Percentiles rank a stretch among this genome's conserved stretches.
phyloP scores from a whole-genome alignment of 1,140 invertebrate species.

The Listronotus oregonensis region DNA sequence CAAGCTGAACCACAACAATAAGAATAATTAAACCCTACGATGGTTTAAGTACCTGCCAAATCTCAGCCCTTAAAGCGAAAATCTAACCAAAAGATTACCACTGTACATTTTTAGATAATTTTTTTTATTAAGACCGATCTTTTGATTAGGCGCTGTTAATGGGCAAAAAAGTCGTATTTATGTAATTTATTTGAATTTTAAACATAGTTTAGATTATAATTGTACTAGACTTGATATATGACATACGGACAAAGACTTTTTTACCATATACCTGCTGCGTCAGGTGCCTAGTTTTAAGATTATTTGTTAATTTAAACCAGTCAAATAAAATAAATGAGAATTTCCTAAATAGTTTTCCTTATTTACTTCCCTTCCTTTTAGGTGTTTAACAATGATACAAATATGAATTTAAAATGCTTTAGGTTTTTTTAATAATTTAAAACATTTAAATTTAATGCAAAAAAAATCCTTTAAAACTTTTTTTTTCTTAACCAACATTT shows the following conservation, averaged over 20 bases:
- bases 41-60: slow-evolving; percentile 54
- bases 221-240: not conserved
- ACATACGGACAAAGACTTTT: slow-evolving; percentile 6
- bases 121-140: slow-evolving; percentile 9
- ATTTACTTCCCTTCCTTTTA: not conserved
- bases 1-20: slow-evolving; percentile 34
- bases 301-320: slow-evolving; percentile 15
- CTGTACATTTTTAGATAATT: slow-evolving; percentile 31
- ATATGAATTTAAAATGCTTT: no score
- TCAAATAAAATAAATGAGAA: slow-evolving; percentile 3
- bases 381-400: not conserved
- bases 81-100: slow-evolving; percentile 5
- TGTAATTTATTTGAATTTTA: slow-evolving; percentile 26
- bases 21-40: slow-evolving; percentile 5
- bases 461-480: no score
- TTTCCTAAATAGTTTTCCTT: not conserved
- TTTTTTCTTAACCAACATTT: no score
- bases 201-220: slow-evolving; percentile 4
- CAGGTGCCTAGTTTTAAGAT: slow-evolving; percentile 1
- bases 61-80: slow-evolving; percentile 22
- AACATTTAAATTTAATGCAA: no score
- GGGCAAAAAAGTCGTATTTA: slow-evolving; percentile 17
- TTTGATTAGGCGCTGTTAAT: not conserved
- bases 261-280: slow-evolving; percentile 12
- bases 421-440: no score